Percentiles rank a stretch among this genome's conserved stretches.
Evolutionary conservation across 2,888 invertebrate species (phyloP).

Genomic region (Eupelmus urozonus): DNA sequence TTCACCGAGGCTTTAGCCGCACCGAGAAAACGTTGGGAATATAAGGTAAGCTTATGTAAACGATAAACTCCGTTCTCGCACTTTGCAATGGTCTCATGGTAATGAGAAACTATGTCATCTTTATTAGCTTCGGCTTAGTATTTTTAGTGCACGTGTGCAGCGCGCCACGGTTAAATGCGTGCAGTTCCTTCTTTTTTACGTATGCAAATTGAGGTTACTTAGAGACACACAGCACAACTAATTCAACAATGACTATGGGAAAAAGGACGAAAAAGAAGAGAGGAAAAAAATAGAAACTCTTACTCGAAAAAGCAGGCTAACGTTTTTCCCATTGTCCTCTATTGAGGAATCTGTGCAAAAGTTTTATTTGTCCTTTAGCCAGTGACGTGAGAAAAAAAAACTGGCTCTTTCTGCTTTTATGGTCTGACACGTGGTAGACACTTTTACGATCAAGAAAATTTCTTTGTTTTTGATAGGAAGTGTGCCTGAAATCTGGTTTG

Average conservation of each 20-base stretch:
- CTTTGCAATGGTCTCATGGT: constrained; percentile 38
- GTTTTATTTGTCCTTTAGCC: not conserved
- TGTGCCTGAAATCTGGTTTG: not conserved
- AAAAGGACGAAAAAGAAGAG: not conserved
- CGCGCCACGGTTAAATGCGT: not conserved
- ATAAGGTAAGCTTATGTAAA: constrained; percentile 29
- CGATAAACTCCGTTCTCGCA: constrained; percentile 4
- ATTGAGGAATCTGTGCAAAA: not conserved
- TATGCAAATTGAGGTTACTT: constrained; percentile 11
- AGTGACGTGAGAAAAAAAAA: not conserved
- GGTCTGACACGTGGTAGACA: too few relatives aligned
- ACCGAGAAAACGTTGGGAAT: not conserved
- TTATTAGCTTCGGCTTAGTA: constrained; percentile 59
- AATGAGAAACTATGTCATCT: constrained; percentile 63
- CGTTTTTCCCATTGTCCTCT: not conserved
- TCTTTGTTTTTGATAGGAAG: not conserved
- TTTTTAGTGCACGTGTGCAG: constrained; percentile 10
- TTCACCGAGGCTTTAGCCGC: not conserved
- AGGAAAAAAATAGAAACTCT: constrained; percentile 2
- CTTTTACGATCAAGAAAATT: too few relatives aligned
- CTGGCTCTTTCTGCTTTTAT: too few relatives aligned
- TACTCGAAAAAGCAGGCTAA: not conserved
- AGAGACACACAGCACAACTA: not conserved
- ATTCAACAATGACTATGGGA: not conserved
- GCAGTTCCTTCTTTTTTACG: constrained; percentile 3